phyloP scores from a whole-genome alignment of 1,140 invertebrate genomes.

The Cyclina sinensis region DNA sequence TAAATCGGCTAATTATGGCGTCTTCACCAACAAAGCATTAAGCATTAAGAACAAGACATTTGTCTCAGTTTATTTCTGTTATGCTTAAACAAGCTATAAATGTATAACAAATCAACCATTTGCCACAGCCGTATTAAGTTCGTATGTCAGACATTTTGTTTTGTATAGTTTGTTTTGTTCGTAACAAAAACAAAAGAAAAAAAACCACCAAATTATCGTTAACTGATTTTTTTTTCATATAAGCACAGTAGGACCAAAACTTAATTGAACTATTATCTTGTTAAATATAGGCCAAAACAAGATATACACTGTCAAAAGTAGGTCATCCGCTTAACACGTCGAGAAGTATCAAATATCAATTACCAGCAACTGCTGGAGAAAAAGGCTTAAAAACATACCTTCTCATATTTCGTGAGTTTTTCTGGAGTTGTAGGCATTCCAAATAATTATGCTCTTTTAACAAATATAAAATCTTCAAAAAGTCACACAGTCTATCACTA shows the following conservation, averaged over 20 bases:
- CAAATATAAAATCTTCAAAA: neutral
- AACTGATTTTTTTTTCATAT: no score
- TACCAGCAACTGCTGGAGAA: neutral
- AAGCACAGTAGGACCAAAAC: no score
- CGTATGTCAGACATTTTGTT: no score
- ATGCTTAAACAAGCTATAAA: no score
- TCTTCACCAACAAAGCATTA: neutral
- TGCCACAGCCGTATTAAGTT: no score
- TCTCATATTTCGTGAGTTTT: slow-evolving; percentile 77
- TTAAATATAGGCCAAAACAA: neutral
- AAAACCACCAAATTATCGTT: no score
- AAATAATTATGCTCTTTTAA: neutral
- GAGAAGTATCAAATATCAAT: neutral
- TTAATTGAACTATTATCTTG: neutral
- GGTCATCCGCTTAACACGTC: slow-evolving; percentile 39
- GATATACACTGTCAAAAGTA: slow-evolving; percentile 37
- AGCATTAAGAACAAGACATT: no score
- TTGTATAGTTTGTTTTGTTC: no score
- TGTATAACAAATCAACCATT: no score
- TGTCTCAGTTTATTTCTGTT: no score
- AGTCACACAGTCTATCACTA: neutral
- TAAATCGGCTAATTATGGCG: neutral
- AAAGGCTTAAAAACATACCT: slow-evolving; percentile 68
- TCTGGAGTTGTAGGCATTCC: slow-evolving; percentile 76
- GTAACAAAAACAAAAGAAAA: no score